These are phyloP conservation scores for Synodontis membranacea DNA, from an alignment of 2,113 vertebrate species.

Conservation along the genomic window DNA sequence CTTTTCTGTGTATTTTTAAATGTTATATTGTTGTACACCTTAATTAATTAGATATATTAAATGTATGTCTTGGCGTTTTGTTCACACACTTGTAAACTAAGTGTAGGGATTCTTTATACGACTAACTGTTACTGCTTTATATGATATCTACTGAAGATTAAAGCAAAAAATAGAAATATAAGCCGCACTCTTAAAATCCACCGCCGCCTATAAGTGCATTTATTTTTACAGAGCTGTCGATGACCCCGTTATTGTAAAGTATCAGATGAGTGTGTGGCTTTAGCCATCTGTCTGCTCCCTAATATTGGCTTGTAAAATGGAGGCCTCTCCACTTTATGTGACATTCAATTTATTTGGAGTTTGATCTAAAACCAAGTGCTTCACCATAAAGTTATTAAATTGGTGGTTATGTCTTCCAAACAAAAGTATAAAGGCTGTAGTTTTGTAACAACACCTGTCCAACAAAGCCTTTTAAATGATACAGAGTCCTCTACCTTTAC, in stretches of 20 bases:
- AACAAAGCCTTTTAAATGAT: not conserved
- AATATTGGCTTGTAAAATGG: slow-evolving; percentile 77
- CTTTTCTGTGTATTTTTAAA: not conserved
- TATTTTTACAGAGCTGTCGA: slow-evolving; percentile 55
- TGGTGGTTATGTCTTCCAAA: not conserved
- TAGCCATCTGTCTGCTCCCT: slow-evolving; percentile 74
- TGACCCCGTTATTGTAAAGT: slow-evolving; percentile 68
- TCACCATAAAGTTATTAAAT: not conserved
- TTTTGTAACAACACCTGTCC: not conserved
- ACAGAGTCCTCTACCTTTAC: not conserved
- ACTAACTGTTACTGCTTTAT: slow-evolving; percentile 11
- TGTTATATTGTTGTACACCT: not conserved
- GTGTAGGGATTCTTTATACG: not conserved
- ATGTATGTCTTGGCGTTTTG: not conserved
- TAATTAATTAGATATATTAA: not conserved
- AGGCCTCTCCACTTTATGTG: slow-evolving; percentile 72
- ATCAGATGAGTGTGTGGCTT: slow-evolving; percentile 70
- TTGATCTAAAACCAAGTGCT: slow-evolving; percentile 75
- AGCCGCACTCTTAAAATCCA: not conserved
- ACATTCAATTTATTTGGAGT: slow-evolving; percentile 82
- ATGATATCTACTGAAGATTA: not conserved
- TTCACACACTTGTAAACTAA: not conserved
- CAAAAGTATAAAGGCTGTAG: not conserved
- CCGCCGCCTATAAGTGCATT: not conserved
- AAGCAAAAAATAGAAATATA: slow-evolving; percentile 22